phyloP scores from a whole-genome alignment of 2,113 vertebrate genomes.

The Petroica traversi region DNA sequence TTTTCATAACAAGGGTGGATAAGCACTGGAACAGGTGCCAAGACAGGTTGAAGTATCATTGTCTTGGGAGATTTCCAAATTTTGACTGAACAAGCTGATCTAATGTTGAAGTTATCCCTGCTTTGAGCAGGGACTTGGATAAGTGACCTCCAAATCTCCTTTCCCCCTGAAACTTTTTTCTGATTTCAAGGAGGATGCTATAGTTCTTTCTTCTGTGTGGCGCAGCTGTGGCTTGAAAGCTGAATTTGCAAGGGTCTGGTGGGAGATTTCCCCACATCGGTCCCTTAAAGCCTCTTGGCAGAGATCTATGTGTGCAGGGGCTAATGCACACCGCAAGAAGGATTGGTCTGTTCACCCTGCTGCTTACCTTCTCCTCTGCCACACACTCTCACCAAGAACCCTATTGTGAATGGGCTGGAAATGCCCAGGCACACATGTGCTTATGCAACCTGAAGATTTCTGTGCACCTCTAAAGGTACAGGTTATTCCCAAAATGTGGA shows the following conservation, averaged over 20 bases:
- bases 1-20: conserved; percentile 13
- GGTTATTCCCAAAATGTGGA: background rate
- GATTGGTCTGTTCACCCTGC: background rate
- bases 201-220: background rate
- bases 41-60: conserved; percentile 9
- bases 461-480: background rate
- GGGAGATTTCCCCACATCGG: background rate
- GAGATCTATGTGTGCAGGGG: background rate
- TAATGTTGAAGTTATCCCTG: background rate
- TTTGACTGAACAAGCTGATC: background rate
- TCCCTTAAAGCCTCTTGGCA: background rate
- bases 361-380: background rate
- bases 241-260: background rate
- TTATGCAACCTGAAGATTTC: background rate
- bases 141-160: background rate
- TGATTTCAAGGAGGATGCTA: background rate
- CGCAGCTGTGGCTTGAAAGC: background rate
- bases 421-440: background rate
- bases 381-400: background rate
- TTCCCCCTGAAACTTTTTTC: background rate
- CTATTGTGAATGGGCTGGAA: background rate
- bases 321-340: background rate
- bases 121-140: background rate
- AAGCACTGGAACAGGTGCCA: conserved; percentile 5
- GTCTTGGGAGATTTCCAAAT: conserved; percentile 20